Percentiles rank a stretch among this genome's conserved stretches.
phyloP scores from a whole-genome alignment of 2,113 vertebrate species.

The Varanus komodoensis region DNA sequence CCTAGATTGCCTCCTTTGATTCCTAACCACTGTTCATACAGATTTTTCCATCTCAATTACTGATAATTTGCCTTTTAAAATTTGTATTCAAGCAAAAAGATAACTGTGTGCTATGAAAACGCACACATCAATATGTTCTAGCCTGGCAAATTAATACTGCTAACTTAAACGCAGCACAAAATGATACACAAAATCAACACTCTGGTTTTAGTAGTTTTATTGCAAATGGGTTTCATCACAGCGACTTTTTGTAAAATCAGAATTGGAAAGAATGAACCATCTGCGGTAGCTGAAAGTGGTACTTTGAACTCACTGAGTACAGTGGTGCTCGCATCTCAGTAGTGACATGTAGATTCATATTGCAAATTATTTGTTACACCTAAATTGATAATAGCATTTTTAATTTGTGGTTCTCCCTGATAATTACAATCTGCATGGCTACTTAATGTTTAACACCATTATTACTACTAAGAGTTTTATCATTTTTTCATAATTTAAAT shows the following conservation, averaged over 20 bases:
- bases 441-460: constrained; percentile 76
- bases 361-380: constrained; percentile 69
- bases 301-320: neutral
- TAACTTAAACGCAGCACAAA: constrained; percentile 66
- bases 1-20: constrained; percentile 61
- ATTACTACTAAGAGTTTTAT: constrained; percentile 72
- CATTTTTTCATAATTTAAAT: constrained; percentile 77
- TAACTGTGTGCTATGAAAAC: constrained; percentile 57
- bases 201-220: constrained; percentile 53
- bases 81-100: constrained; percentile 47
- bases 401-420: constrained; percentile 71
- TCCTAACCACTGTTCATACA: constrained; percentile 66
- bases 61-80: constrained; percentile 68
- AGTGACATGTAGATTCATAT: neutral
- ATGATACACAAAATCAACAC: constrained; percentile 49
- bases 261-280: constrained; percentile 39
- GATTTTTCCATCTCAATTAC: constrained; percentile 49
- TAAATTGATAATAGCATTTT: constrained; percentile 70
- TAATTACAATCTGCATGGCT: constrained; percentile 74
- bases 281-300: neutral
- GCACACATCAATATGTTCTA: constrained; percentile 52
- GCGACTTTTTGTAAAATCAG: constrained; percentile 53
- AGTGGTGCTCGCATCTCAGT: neutral
- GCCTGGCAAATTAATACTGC: constrained; percentile 56
- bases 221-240: constrained; percentile 59